A percentile compares a stretch with the other conserved stretches of the same genome.
These are phyloP conservation scores for Drosophila tropicalis DNA, from an alignment of 1,140 invertebrate genomes.

Conservation along the genomic window DNA sequence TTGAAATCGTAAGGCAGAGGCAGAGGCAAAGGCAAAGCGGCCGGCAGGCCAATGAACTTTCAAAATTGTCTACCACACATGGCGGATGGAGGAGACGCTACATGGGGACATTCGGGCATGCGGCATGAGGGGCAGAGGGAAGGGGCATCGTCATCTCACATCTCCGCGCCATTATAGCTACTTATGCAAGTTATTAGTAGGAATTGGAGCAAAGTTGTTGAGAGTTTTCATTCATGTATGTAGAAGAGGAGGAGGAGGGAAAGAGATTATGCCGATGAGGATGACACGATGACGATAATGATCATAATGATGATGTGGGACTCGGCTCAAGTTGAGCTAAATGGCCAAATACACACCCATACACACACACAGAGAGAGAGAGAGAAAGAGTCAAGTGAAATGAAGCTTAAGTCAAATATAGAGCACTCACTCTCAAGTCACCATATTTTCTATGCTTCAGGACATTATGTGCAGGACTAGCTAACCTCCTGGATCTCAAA, in stretches of 20 bases:
- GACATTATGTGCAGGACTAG: too few species aligned
- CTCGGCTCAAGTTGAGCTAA: neutral
- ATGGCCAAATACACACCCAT: neutral
- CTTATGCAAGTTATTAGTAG: constrained; percentile 46
- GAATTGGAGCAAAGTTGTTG: constrained; percentile 58
- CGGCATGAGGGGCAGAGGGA: neutral
- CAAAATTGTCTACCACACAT: constrained; percentile 44
- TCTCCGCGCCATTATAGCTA: constrained; percentile 14
- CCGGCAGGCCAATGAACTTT: constrained; percentile 68
- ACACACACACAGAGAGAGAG: neutral
- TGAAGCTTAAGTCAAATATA: neutral
- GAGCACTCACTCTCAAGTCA: neutral
- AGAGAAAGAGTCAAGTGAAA: neutral
- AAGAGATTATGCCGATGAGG: constrained; percentile 1
- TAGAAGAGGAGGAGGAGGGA: too few species aligned
- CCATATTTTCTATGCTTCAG: neutral
- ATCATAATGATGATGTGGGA: neutral
- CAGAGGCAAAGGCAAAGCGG: constrained; percentile 43
- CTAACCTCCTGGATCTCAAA: too few species aligned
- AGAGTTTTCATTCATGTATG: constrained; percentile 35
- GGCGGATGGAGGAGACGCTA: neutral
- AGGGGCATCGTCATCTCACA: constrained; percentile 14
- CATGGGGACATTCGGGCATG: too few species aligned
- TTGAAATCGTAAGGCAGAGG: constrained; percentile 1
- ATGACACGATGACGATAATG: constrained; percentile 8